These are phyloP conservation scores for Sphinx pinastri DNA, from an alignment of 2,888 invertebrate genomes.

Conservation along the genomic window DNA sequence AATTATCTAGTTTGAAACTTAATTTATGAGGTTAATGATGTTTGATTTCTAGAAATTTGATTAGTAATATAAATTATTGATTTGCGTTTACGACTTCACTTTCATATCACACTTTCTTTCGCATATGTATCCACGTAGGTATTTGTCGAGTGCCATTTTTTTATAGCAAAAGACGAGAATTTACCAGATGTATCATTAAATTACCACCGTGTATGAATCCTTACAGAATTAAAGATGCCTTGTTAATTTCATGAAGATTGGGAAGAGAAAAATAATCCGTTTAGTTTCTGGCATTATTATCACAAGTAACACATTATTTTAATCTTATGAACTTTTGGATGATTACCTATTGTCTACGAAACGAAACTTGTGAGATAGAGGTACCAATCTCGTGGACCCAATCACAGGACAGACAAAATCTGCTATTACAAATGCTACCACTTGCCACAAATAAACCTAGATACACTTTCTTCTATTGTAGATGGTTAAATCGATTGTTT, in stretches of 20 bases:
- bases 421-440: not conserved
- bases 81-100: not conserved
- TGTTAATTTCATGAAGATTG: too few relatives aligned
- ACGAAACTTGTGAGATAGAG: too few relatives aligned
- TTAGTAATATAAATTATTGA: not conserved
- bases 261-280: too few relatives aligned
- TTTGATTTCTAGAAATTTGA: constrained; percentile 7
- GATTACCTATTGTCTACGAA: too few relatives aligned
- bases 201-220: too few relatives aligned
- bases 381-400: not conserved
- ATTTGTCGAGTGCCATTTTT: too few relatives aligned
- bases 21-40: not conserved
- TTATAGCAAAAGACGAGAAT: too few relatives aligned
- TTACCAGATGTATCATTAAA: too few relatives aligned
- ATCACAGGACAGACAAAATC: not conserved
- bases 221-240: too few relatives aligned
- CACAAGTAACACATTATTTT: too few relatives aligned
- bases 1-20: not conserved
- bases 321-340: too few relatives aligned
- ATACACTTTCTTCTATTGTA: constrained; percentile 5
- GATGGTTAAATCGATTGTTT: constrained; percentile 1
- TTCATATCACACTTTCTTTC: not conserved
- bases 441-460: not conserved
- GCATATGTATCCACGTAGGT: not conserved
- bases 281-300: too few relatives aligned